A percentile compares a stretch with the other conserved stretches of the same genome.
Conservation (phyloP, 2,888 invertebrate genomes). For the Drosophila subquinaria region DNA sequence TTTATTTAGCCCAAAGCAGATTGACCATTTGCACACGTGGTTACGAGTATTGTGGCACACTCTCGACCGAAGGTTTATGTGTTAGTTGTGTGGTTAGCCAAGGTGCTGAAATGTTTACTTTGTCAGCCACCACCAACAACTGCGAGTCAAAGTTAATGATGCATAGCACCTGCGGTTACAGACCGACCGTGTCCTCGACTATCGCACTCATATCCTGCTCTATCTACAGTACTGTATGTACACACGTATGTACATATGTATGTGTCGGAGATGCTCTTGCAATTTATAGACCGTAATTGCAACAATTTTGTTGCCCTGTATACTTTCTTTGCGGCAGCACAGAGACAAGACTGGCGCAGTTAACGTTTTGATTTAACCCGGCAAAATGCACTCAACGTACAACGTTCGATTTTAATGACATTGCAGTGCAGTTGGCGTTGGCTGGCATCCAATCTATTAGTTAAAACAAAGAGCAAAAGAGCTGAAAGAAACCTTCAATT, state of each 20-base stretch:
- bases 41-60: constrained; percentile 29
- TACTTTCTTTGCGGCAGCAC: constrained; percentile 21
- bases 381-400: constrained; percentile 65
- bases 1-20: constrained; percentile 71
- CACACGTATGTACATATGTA: not conserved
- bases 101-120: constrained; percentile 80
- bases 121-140: constrained; percentile 59
- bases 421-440: constrained; percentile 45
- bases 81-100: constrained; percentile 73
- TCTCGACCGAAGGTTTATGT: constrained; percentile 26
- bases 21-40: constrained; percentile 75
- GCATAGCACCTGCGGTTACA: constrained; percentile 69
- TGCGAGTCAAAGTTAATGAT: constrained; percentile 77
- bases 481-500: constrained; percentile 74
- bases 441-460: constrained; percentile 75
- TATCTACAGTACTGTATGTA: not conserved
- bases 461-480: constrained; percentile 67
- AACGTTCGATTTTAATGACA: constrained; percentile 71
- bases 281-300: constrained; percentile 76
- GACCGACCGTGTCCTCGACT: constrained; percentile 4
- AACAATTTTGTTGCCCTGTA: constrained; percentile 61
- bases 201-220: no score
- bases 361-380: constrained; percentile 70
- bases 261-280: constrained; percentile 25
- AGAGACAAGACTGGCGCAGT: constrained; percentile 26